Evolutionary conservation across 2,797 vertebrate genomes (phyloP).

Genomic region (Mionectes olivaceus): DNA sequence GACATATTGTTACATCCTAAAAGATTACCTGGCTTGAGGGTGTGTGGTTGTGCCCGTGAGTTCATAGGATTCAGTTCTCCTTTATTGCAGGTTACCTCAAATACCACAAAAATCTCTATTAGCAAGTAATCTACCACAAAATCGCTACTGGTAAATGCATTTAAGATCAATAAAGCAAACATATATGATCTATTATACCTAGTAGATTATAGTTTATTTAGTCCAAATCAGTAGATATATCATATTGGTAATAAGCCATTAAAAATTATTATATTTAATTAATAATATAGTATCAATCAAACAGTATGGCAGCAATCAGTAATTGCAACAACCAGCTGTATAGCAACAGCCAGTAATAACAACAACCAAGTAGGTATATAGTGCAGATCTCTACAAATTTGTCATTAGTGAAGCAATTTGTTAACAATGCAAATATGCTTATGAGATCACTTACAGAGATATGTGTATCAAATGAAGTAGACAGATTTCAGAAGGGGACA

Average conservation of each 20-base stretch:
- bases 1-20: background rate
- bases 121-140: background rate
- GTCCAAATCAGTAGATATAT: background rate
- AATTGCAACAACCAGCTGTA: background rate
- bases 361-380: background rate
- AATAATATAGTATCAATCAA: background rate
- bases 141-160: background rate
- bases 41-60: accelerated
- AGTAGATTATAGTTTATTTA: background rate
- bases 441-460: background rate
- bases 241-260: background rate
- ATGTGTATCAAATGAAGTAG: background rate
- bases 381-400: background rate
- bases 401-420: background rate
- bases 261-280: background rate
- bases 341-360: background rate
- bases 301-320: background rate
- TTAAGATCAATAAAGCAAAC: background rate
- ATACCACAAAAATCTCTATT: background rate
- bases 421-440: background rate
- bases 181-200: background rate
- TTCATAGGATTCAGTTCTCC: background rate
- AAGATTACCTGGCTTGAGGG: background rate
- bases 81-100: background rate
- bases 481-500: background rate